Evolutionary conservation across 92 coral and sea anemone genomes (phyloP), one percentile per base, ranked within the genome.

Genomic region (Zoanthus sociatus): DNA sequence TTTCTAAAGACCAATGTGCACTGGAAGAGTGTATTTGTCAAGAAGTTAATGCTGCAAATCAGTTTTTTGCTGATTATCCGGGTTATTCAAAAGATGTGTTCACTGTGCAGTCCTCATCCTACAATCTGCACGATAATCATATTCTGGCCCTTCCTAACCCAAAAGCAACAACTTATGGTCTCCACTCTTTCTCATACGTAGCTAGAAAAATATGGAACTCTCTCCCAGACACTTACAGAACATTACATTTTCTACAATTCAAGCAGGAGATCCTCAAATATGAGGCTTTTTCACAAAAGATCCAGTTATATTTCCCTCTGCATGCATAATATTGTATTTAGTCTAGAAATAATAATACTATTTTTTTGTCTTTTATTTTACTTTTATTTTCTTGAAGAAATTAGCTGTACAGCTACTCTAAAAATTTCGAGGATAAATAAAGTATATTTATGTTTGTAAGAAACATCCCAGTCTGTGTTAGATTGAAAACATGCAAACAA

Each of bases 131-230:
- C 70, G 70, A 16, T 63, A 15, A 63, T 12, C 70, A 63, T 20
- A 63, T 63, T 63, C 70, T 63, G 70, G 70, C 70, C 30, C 70
- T 63, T 63, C 70, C 70, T 6, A 63, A 63, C 70, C 70, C 70
- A 63, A 63, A 1, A 63, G 13, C 70, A 63, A 63, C 70, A 63
- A 12, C 70, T 63, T 63, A 20, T 16, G 70, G 70, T 63, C 11
- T 63, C 70, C 70, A 63, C 53, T 48, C 70, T 63, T 63, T 63
- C 13, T 63, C 70, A 63, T 63, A 63, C 11, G 70, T 63, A 63
- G 70, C n/a, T 63, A 63, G 18, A 0, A 12, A 63, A 63, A 63
- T 63, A 63, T 63, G 70, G 70, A 63, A 63, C 70, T 63, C 70
- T 63, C 53, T 48, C 9, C 53, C 53, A 48, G 53, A 48, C 53